These are phyloP conservation scores for Listronotus bonariensis DNA, from an alignment of 1,140 invertebrate genomes.

Conservation along the genomic window DNA sequence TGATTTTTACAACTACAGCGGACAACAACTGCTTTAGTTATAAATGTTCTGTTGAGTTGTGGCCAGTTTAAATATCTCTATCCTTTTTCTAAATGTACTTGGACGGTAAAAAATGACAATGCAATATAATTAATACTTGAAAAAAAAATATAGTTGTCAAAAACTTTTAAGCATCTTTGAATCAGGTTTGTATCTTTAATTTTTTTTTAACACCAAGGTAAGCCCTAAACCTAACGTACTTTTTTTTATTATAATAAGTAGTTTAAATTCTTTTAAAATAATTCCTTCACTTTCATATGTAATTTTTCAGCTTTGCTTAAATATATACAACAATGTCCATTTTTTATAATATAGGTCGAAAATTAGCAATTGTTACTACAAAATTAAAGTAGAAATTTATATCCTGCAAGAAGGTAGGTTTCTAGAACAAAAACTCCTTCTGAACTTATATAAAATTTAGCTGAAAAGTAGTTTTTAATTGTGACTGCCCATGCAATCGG, in stretches of 20 bases:
- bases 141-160: neutral
- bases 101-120: too few relatives aligned
- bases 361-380: constrained; percentile 23
- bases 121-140: too few relatives aligned
- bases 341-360: constrained; percentile 13
- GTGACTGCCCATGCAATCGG: constrained; percentile 21
- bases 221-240: constrained; percentile 1
- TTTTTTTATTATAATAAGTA: neutral
- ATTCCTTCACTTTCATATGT: neutral
- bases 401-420: constrained; percentile 32
- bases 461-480: constrained; percentile 7
- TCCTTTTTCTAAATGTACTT: too few relatives aligned
- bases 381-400: constrained; percentile 23
- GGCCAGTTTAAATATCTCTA: too few relatives aligned
- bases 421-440: constrained; percentile 14
- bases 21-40: too few relatives aligned
- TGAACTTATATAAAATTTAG: constrained; percentile 13
- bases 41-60: too few relatives aligned
- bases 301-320: constrained; percentile 1
- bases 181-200: constrained; percentile 20
- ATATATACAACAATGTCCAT: constrained; percentile 4
- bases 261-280: neutral
- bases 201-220: constrained; percentile 28
- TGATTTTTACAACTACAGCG: too few relatives aligned
- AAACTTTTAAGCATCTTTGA: neutral